phyloP scores from a whole-genome alignment of 2,888 invertebrate genomes.

The Xestoiulus laeticollis region DNA sequence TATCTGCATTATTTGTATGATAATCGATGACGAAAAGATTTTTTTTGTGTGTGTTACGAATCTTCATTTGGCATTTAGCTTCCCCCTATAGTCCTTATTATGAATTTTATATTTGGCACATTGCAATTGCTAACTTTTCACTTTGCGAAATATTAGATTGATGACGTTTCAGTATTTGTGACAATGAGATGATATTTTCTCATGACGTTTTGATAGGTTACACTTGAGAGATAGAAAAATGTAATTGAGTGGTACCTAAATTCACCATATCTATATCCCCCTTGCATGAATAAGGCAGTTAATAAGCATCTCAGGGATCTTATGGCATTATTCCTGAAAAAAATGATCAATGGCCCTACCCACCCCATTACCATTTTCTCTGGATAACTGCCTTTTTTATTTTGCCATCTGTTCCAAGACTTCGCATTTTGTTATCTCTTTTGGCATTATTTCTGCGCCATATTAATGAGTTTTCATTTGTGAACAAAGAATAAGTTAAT shows the following conservation, averaged over 20 bases:
- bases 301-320: neutral
- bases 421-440: neutral
- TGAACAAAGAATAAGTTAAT: neutral
- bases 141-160: neutral
- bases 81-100: neutral
- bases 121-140: neutral
- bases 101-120: neutral
- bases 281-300: neutral
- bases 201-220: neutral
- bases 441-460: neutral
- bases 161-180: neutral
- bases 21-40: constrained; percentile 31
- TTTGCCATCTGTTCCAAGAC: neutral
- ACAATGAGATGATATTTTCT: neutral
- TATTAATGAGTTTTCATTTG: constrained; percentile 7
- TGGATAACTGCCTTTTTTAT: neutral
- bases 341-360: neutral
- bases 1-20: constrained; percentile 38
- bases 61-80: constrained; percentile 17
- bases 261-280: neutral
- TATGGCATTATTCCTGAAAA: neutral
- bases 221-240: neutral
- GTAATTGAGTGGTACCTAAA: neutral
- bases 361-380: constrained; percentile 5
- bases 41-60: neutral